Conservation (phyloP, 2,797 vertebrate genomes). For the Acanthiza pusilla region DNA sequence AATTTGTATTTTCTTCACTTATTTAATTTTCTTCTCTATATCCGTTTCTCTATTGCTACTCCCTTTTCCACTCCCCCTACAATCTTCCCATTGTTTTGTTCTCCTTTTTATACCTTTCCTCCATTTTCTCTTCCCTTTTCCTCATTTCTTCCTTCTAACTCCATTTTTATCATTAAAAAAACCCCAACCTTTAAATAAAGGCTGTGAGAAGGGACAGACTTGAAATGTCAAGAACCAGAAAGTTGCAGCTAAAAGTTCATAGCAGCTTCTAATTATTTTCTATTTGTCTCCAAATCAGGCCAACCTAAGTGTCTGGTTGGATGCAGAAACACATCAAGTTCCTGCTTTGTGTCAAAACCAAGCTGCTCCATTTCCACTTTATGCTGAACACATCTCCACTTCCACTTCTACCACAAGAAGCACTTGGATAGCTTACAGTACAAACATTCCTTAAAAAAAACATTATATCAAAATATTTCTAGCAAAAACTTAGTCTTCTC, state of each 20-base stretch:
- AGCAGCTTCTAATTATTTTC: not conserved
- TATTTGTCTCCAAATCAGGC: not conserved
- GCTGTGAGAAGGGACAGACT: not conserved
- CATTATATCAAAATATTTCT: slow-evolving; percentile 15
- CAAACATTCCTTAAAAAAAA: not conserved
- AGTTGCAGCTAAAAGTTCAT: not conserved
- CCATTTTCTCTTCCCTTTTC: not conserved
- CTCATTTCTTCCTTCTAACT: not conserved
- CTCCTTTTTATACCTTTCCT: not conserved
- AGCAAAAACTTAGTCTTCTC: not conserved
- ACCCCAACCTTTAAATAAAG: not conserved
- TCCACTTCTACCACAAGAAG: slow-evolving; percentile 1
- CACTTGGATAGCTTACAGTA: not conserved
- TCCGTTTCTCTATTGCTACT: not conserved
- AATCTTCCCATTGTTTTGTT: not conserved
- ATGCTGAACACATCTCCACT: slow-evolving; percentile 1
- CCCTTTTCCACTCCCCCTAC: not conserved
- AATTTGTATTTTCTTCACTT: not conserved
- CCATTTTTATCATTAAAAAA: not conserved
- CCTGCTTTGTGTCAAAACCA: not conserved
- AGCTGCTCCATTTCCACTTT: slow-evolving; percentile 3
- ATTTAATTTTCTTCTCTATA: not conserved
- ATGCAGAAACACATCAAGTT: not conserved
- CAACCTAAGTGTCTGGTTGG: not conserved
- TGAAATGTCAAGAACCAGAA: not conserved